phyloP scores from a whole-genome alignment of 2,888 invertebrate species.

The Dryomyza anilis region DNA sequence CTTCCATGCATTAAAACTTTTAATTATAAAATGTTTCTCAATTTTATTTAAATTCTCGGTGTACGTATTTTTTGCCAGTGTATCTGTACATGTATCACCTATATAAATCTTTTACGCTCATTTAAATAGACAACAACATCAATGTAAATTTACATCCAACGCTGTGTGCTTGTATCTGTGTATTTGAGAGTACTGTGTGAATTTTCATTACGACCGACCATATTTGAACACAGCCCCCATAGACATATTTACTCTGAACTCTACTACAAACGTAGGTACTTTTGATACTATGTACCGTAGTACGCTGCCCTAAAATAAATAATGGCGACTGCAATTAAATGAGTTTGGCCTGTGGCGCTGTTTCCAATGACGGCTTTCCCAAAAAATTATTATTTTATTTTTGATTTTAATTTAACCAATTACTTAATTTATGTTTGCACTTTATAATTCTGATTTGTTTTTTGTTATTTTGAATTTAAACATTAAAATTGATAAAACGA shows the following conservation, averaged over 20 bases:
- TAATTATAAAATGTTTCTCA: too few species aligned
- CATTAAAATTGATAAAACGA: too few species aligned
- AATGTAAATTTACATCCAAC: background rate
- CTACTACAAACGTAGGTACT: background rate
- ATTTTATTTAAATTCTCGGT: too few species aligned
- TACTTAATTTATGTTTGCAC: too few species aligned
- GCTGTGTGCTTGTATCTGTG: conserved; percentile 12
- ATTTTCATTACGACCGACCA: background rate
- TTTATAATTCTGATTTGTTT: too few species aligned
- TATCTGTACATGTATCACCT: background rate
- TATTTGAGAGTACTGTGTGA: background rate
- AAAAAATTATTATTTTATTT: background rate
- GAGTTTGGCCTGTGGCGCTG: background rate
- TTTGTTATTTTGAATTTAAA: too few species aligned
- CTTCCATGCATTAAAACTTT: too few species aligned
- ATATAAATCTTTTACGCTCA: background rate
- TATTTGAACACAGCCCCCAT: background rate
- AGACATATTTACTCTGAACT: background rate
- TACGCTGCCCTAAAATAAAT: background rate
- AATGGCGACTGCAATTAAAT: background rate
- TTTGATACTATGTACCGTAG: background rate
- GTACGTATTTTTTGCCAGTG: background rate
- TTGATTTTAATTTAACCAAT: background rate
- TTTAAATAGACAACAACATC: background rate
- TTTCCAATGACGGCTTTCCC: background rate